A percentile compares a stretch with the other conserved stretches of the same genome.
These are phyloP conservation scores for Cathartes aura DNA, from an alignment of 2,113 vertebrate species.

Conservation along the genomic window DNA sequence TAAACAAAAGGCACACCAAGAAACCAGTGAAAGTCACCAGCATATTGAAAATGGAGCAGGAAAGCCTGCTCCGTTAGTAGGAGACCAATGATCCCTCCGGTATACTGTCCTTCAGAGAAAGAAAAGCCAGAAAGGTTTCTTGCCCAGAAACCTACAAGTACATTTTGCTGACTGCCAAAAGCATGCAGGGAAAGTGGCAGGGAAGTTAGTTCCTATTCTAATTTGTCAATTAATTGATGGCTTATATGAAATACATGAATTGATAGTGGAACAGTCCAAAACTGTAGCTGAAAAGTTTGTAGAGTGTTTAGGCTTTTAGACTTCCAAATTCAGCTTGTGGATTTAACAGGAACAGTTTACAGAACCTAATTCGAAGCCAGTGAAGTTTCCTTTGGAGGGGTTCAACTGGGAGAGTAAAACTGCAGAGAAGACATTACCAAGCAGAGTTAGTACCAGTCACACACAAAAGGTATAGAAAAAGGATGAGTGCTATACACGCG, in stretches of 20 bases:
- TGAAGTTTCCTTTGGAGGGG: not conserved
- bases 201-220: not conserved
- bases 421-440: not conserved
- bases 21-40: not conserved
- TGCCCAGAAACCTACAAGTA: too few species aligned
- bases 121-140: not conserved
- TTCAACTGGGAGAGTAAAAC: not conserved
- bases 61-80: not conserved
- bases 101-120: not conserved
- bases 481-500: fast-evolving
- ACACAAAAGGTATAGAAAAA: not conserved
- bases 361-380: not conserved
- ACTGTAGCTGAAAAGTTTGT: not conserved
- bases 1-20: not conserved
- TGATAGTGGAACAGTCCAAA: not conserved
- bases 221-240: not conserved
- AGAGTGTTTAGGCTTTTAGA: not conserved
- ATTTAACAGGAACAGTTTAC: not conserved
- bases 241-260: not conserved
- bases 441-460: not conserved
- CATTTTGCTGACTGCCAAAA: not conserved
- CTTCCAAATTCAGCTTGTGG: not conserved
- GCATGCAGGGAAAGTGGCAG: not conserved
- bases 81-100: not conserved
- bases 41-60: not conserved